Base-by-base conservation (phyloP, 2,888 invertebrate species). In the Sarcophaga variegata region DNA sequence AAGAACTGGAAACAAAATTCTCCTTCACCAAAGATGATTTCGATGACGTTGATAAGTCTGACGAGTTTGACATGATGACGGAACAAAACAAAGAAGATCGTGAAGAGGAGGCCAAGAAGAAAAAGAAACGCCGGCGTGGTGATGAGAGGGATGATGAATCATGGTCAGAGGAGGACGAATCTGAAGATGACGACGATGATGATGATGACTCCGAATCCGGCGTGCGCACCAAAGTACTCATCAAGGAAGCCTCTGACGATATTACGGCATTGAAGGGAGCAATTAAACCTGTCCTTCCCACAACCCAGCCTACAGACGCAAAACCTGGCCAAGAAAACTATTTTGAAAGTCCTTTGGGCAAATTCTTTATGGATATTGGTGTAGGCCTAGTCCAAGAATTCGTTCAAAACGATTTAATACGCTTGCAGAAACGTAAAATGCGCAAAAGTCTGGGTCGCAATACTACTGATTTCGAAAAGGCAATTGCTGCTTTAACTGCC, bases 341-440 rank as follows among this genome's bases (percentile, higher is more conserved):
- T 92, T 98, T 98, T 92, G 97, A 97, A 89, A 96, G 97, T 92
- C 96, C 98, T 0, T 94, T 98, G 77, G 98, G 98, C 10, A 97
- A 97, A 92, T 97, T 98, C 93, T 97, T 98, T 91, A 96, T 97
- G 93, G 97, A 97, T 91, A 97, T 99, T 89, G 99, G 99, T 49
- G 95, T 97, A 83, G 97, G 97, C 92, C 95, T 98, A 88, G 98
- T 98, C 3, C 97, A 98, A 93, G 98, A 99, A 92, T 97, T 96
- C 93, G 98, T 99, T 25, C 98, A 99, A 94, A 96, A 96, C n/a
- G 99, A 99, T 94, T 94, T 98, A 83, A 94, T 98, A 80, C 96
- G 97, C 89, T 96, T 97, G 91, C 98, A 98, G 92, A 97, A 97
- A 92, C 95, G 97, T 70, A 98, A 98, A 92, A 91, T 93, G 92